Evolutionary conservation across 2,113 vertebrate genomes (phyloP).

Genomic region (Prunella himalayana): DNA sequence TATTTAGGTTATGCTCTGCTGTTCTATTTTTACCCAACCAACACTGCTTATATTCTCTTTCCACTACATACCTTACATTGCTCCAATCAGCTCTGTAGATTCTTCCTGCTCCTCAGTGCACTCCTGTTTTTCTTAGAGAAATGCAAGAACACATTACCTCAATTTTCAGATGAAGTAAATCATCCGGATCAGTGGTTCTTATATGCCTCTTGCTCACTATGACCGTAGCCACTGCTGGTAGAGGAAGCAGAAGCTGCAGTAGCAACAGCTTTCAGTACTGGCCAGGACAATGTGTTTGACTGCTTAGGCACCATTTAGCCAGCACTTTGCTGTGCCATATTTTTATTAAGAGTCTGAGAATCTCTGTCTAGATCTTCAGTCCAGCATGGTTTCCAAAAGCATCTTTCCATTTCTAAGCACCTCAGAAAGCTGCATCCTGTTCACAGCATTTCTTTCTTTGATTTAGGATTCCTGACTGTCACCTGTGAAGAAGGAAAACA

Average conservation of each 20-base stretch:
- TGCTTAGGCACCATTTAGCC: not conserved
- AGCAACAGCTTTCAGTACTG: not conserved
- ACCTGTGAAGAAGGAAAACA: not conserved
- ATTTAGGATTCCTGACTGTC: not conserved
- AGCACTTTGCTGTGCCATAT: not conserved
- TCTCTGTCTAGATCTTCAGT: not conserved
- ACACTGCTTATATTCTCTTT: not conserved
- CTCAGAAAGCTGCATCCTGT: not conserved
- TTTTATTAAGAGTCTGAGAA: not conserved
- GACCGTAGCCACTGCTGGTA: not conserved
- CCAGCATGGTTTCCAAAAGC: not conserved
- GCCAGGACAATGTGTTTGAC: not conserved
- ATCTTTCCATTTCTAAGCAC: not conserved
- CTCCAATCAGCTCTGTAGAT: not conserved
- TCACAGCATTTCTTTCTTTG: not conserved
- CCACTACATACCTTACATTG: not conserved
- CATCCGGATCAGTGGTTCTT: not conserved
- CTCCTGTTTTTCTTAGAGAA: not conserved
- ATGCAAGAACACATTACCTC: not conserved
- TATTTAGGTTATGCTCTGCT: not conserved
- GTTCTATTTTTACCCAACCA: not conserved
- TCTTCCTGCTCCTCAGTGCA: not conserved
- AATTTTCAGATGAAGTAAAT: not conserved
- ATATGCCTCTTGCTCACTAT: not conserved
- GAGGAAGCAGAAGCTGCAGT: not conserved